Conservation (phyloP, 1,140 invertebrate genomes). For the Sitobion miscanthi region DNA sequence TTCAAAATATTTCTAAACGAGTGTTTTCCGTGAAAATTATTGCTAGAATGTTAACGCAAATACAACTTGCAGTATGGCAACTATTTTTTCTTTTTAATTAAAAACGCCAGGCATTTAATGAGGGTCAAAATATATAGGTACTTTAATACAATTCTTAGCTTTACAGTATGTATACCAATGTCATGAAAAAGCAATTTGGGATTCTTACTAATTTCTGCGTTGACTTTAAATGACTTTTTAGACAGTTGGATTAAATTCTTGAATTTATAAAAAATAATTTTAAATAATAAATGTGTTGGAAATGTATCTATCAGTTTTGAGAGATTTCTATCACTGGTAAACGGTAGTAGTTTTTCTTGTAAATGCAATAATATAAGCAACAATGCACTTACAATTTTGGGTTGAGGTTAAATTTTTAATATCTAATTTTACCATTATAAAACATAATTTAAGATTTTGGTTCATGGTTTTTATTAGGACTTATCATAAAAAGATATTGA, state of each 20-base stretch:
- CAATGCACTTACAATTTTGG: neutral
- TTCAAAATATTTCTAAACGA: neutral
- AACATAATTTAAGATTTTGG: too few species aligned
- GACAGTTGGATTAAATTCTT: neutral
- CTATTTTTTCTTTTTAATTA: conserved; percentile 17
- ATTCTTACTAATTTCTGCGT: neutral
- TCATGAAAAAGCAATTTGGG: neutral
- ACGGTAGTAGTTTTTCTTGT: neutral
- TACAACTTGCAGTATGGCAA: neutral
- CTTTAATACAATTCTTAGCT: neutral
- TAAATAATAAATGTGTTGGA: neutral
- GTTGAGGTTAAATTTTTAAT: neutral
- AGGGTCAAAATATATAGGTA: neutral
- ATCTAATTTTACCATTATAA: neutral
- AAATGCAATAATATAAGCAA: neutral
- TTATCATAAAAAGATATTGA: too few species aligned
- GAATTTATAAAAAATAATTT: neutral
- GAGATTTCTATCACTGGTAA: neutral
- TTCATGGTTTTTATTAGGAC: too few species aligned
- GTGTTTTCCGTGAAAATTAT: neutral
- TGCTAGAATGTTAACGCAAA: neutral
- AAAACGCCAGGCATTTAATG: conserved; percentile 16
- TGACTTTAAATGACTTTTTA: neutral
- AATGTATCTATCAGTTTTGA: neutral
- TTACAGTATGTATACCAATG: neutral